Conservation (phyloP, 2,888 invertebrate genomes). For the Altica lythri region DNA sequence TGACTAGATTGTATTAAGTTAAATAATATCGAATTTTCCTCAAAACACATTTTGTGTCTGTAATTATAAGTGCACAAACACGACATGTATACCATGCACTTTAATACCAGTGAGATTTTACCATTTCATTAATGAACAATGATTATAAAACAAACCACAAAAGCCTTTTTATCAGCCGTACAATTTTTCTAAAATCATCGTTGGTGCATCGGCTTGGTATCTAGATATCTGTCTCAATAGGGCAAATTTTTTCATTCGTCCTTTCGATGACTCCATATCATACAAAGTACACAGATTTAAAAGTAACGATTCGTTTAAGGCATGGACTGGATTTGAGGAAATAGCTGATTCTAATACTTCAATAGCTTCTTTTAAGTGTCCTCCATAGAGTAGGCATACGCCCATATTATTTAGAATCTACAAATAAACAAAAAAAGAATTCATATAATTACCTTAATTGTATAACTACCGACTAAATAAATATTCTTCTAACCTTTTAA, state of each 20-base stretch:
- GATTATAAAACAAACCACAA: too few species aligned
- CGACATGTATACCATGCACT: too few species aligned
- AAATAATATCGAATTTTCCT: too few species aligned
- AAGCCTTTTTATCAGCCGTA: slow-evolving; percentile 49
- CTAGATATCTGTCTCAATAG: slow-evolving; percentile 80
- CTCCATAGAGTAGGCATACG: slow-evolving; percentile 89
- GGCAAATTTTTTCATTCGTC: slow-evolving; percentile 83
- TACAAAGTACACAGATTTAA: slow-evolving; percentile 91
- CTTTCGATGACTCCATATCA: slow-evolving; percentile 89
- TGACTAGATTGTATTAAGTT: too few species aligned
- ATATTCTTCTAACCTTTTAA: neutral
- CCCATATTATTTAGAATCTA: slow-evolving; percentile 92
- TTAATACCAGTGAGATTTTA: too few species aligned
- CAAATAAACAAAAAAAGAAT: slow-evolving; percentile 37
- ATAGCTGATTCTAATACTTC: slow-evolving; percentile 69
- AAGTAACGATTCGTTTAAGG: slow-evolving; percentile 83
- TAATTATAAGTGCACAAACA: too few species aligned
- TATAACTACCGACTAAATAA: too few species aligned
- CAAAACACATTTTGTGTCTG: too few species aligned
- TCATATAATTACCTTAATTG: too few species aligned
- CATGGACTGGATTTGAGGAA: slow-evolving; percentile 69
- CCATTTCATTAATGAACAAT: too few species aligned
- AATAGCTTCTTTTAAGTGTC: slow-evolving; percentile 86
- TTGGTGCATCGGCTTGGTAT: slow-evolving; percentile 79
- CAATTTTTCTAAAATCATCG: slow-evolving; percentile 55